A percentile compares a stretch with the other conserved stretches of the same genome.
Conservation (phyloP, 2,797 vertebrate species). For the Carduelis carduelis region DNA sequence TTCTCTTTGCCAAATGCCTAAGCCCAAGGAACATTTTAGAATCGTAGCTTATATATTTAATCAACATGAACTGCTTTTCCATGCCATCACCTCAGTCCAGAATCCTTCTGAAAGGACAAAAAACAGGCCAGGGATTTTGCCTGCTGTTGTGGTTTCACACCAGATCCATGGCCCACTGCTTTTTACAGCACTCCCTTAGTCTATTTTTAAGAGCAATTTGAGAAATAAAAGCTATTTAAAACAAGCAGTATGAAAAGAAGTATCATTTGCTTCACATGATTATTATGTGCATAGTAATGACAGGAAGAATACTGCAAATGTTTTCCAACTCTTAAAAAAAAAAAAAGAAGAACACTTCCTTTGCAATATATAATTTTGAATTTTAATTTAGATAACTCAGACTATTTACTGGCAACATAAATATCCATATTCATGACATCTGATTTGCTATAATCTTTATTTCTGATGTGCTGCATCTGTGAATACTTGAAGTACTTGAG, state of each 20-base stretch:
- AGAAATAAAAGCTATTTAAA: slow-evolving; percentile 60
- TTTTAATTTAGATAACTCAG: slow-evolving; percentile 73
- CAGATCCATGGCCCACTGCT: background rate
- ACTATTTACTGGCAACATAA: slow-evolving; percentile 71
- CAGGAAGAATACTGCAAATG: slow-evolving; percentile 69
- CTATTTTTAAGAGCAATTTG: slow-evolving; percentile 62
- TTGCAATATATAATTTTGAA: slow-evolving; percentile 66
- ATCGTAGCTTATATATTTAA: background rate
- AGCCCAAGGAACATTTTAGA: background rate
- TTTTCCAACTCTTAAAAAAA: slow-evolving; percentile 64
- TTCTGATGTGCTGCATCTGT: slow-evolving; percentile 58
- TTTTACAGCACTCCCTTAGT: slow-evolving; percentile 1
- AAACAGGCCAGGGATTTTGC: background rate
- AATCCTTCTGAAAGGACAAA: background rate
- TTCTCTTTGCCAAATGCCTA: background rate
- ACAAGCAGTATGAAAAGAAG: slow-evolving; percentile 50
- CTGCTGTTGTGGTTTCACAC: background rate
- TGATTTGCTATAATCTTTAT: slow-evolving; percentile 72
- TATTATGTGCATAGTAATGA: slow-evolving; percentile 62
- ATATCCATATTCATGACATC: slow-evolving; percentile 70
- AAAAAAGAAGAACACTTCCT: slow-evolving; percentile 18
- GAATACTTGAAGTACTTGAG: slow-evolving; percentile 60
- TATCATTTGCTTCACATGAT: slow-evolving; percentile 53
- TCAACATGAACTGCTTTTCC: background rate
- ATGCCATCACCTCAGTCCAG: background rate